Percentiles rank a stretch among this genome's conserved stretches.
These are phyloP conservation scores for Craterocephalus amniculus DNA, from an alignment of 2,797 vertebrate genomes.

Conservation along the genomic window DNA sequence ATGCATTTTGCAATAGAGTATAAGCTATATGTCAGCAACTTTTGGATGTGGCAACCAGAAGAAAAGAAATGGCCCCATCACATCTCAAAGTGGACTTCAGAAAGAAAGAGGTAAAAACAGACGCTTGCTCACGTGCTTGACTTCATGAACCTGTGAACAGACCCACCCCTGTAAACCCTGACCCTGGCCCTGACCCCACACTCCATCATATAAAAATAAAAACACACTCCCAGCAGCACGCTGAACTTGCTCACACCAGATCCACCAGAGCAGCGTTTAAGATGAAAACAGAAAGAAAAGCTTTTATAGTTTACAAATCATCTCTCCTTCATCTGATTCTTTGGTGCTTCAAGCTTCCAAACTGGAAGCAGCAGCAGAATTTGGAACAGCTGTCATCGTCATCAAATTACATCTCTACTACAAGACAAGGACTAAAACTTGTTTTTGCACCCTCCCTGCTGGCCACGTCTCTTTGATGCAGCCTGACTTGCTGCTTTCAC, in stretches of 20 bases:
- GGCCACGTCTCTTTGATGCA: neutral
- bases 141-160: constrained; percentile 26
- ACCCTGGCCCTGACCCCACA: constrained; percentile 16
- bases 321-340: neutral
- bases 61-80: neutral
- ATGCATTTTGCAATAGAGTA: too few species aligned
- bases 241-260: constrained; percentile 40
- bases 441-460: neutral
- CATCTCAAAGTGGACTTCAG: neutral
- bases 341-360: neutral
- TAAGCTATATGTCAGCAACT: too few species aligned
- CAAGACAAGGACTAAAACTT: neutral
- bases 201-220: constrained; percentile 10
- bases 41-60: too few species aligned
- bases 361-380: neutral
- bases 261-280: neutral
- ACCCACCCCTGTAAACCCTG: constrained; percentile 13
- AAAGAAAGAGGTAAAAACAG: constrained; percentile 17
- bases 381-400: neutral
- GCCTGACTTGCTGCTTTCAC: neutral
- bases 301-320: neutral
- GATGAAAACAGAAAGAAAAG: neutral
- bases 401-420: neutral
- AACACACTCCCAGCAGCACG: neutral
- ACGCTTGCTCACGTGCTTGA: constrained; percentile 23